phyloP scores from a whole-genome alignment of 2,888 invertebrate species.

The Melipona beecheii region DNA sequence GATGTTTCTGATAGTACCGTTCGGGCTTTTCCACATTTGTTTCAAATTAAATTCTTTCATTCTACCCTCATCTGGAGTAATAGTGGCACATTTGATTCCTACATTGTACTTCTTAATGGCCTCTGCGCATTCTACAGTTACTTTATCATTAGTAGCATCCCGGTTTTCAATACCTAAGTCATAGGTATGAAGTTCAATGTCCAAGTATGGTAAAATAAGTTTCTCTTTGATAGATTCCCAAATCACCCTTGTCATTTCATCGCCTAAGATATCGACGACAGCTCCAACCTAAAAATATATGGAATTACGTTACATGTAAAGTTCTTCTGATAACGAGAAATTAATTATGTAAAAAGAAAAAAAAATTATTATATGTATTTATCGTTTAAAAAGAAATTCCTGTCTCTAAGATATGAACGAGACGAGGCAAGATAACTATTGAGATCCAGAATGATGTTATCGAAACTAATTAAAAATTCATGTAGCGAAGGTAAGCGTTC shows the following conservation, averaged over 20 bases:
- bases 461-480: background rate
- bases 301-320: background rate
- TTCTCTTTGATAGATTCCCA: slow-evolving; percentile 99
- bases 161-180: slow-evolving; percentile 98
- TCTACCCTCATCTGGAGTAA: slow-evolving; percentile 98
- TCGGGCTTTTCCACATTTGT: slow-evolving; percentile 96
- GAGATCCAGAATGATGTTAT: background rate
- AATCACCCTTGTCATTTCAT: slow-evolving; percentile 98
- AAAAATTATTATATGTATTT: background rate
- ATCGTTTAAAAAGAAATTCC: background rate
- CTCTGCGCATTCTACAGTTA: slow-evolving; percentile 98
- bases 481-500: background rate
- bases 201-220: slow-evolving; percentile 97
- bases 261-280: slow-evolving; percentile 96
- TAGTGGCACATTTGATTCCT: slow-evolving; percentile 99
- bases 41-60: slow-evolving; percentile 95
- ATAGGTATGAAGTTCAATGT: slow-evolving; percentile 96
- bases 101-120: slow-evolving; percentile 99
- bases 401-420: background rate
- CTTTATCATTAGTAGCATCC: slow-evolving; percentile 96
- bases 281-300: slow-evolving; percentile 88
- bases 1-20: slow-evolving; percentile 95
- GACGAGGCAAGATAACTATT: too few species aligned
- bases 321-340: too few species aligned
- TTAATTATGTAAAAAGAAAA: background rate